phyloP scores from a whole-genome alignment of 2,113 vertebrate species.

The Notarius lentiginosus region DNA sequence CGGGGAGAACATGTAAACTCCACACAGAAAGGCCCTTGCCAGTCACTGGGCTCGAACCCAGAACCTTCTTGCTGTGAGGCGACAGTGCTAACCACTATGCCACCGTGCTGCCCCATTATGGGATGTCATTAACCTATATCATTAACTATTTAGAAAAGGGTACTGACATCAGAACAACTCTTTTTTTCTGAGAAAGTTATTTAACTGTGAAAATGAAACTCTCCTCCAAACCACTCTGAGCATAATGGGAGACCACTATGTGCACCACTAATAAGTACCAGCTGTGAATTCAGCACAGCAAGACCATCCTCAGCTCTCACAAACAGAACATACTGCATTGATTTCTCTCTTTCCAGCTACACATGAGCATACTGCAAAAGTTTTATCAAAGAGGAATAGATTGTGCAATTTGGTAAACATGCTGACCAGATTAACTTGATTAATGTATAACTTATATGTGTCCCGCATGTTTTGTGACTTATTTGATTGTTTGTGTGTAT shows the following conservation, averaged over 20 bases:
- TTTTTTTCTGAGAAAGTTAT: constrained; percentile 58
- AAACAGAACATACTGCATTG: not conserved
- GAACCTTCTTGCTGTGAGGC: no score
- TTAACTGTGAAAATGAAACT: constrained; percentile 72
- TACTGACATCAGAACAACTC: constrained; percentile 30
- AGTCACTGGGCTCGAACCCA: no score
- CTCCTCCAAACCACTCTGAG: constrained; percentile 61
- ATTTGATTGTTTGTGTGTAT: not conserved
- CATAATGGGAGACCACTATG: constrained; percentile 53
- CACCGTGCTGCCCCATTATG: no score
- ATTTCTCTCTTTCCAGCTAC: not conserved
- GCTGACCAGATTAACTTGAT: not conserved
- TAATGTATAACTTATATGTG: constrained; percentile 11
- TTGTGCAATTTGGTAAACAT: not conserved
- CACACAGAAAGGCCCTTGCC: no score
- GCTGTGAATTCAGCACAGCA: constrained; percentile 57
- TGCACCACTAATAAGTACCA: constrained; percentile 66
- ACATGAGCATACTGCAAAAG: constrained; percentile 10
- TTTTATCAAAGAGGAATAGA: not conserved
- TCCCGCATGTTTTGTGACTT: not conserved
- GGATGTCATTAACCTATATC: not conserved
- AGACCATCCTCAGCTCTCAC: constrained; percentile 11
- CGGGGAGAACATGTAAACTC: no score
- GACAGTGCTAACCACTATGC: no score
- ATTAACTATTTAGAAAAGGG: not conserved